Conservation (phyloP, 2,888 invertebrate species). For the Eutolmus rufibarbis region DNA sequence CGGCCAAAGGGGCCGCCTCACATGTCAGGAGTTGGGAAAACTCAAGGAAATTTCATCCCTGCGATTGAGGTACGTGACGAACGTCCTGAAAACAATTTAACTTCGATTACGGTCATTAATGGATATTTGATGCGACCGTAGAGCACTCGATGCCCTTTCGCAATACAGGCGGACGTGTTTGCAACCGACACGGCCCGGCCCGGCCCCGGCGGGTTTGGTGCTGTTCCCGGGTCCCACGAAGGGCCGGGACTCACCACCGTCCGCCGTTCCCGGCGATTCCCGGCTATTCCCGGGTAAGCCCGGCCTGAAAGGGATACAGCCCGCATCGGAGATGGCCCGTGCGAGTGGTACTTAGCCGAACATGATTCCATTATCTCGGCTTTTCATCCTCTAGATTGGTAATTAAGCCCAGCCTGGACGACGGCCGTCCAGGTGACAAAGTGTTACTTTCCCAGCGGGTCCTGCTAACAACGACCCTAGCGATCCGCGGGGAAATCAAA, state of each 20-base stretch:
- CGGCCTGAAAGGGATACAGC: neutral
- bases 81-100: slow-evolving; percentile 30
- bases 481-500: neutral
- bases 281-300: neutral
- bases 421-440: neutral
- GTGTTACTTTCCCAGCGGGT: neutral
- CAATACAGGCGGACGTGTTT: slow-evolving; percentile 19
- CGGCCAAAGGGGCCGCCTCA: neutral
- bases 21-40: neutral
- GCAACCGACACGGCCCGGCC: neutral
- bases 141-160: slow-evolving; percentile 7
- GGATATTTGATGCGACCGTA: slow-evolving; percentile 27
- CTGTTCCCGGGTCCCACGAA: neutral
- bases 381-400: slow-evolving; percentile 22
- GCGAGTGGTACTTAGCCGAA: neutral
- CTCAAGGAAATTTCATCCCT: slow-evolving; percentile 3
- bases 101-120: slow-evolving; percentile 35
- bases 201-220: neutral
- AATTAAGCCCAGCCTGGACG: slow-evolving; percentile 4
- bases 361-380: slow-evolving; percentile 25
- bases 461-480: neutral
- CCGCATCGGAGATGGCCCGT: neutral
- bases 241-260: neutral
- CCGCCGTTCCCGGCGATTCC: neutral
- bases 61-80: slow-evolving; percentile 20